A percentile compares a stretch with the other conserved stretches of the same genome.
Evolutionary conservation across 2,888 invertebrate species (phyloP).

Genomic region (Eupithecia subfuscata): DNA sequence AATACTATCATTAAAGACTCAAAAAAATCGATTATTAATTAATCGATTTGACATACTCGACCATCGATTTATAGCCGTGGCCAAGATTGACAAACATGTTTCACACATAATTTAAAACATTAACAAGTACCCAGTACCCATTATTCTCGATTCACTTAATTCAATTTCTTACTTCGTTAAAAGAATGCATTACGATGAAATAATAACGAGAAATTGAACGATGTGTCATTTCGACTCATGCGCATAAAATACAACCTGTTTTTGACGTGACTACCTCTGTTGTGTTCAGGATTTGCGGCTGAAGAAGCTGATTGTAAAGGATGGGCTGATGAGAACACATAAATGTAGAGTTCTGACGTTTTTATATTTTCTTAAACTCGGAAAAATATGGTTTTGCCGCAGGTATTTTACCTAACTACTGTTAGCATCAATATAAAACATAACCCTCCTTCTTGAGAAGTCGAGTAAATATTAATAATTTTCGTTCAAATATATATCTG

Average conservation of each 20-base stretch:
- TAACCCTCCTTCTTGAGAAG: too few relatives aligned
- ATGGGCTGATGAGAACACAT: not conserved
- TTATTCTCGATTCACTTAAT: constrained; percentile 22
- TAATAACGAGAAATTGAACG: constrained; percentile 32
- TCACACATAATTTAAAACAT: constrained; percentile 21
- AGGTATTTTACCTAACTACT: not conserved
- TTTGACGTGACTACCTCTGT: constrained; percentile 43
- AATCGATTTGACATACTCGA: constrained; percentile 11
- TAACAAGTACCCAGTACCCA: constrained; percentile 14
- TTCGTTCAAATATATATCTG: too few relatives aligned
- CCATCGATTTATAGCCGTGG: constrained; percentile 1
- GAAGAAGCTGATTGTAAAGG: not conserved
- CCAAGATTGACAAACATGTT: constrained; percentile 11
- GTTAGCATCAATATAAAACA: too few relatives aligned
- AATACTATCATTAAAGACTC: not conserved
- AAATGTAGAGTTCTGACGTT: not conserved
- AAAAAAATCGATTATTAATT: constrained; percentile 5
- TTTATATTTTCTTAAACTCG: not conserved
- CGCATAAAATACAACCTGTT: constrained; percentile 56
- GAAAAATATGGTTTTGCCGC: not conserved
- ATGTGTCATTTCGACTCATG: constrained; percentile 26
- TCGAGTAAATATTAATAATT: too few relatives aligned
- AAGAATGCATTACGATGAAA: constrained; percentile 32
- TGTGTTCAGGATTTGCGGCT: constrained; percentile 4
- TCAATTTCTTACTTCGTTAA: constrained; percentile 19